These are phyloP conservation scores for Hyposoter dolosus DNA, from an alignment of 2,888 invertebrate genomes.

Conservation along the genomic window DNA sequence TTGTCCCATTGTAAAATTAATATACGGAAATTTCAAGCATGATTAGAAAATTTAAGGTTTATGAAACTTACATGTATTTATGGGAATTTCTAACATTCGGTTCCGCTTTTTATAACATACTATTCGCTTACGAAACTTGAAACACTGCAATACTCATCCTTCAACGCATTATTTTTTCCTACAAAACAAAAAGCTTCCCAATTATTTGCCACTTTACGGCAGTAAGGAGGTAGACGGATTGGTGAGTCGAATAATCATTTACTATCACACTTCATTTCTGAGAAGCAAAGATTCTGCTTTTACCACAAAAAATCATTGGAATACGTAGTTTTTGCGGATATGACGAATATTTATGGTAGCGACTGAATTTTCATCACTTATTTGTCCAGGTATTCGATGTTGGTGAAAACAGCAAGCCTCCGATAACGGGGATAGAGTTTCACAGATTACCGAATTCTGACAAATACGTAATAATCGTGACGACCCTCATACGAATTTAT, in stretches of 20 bases:
- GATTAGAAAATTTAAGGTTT: not conserved
- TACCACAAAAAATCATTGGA: not conserved
- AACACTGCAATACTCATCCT: slow-evolving; percentile 54
- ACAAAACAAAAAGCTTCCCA: slow-evolving; percentile 88
- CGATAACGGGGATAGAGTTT: slow-evolving; percentile 95
- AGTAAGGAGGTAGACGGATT: slow-evolving; percentile 91
- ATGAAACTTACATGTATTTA: not conserved
- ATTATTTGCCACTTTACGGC: slow-evolving; percentile 91
- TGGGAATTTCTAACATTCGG: not conserved
- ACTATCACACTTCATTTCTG: slow-evolving; percentile 6
- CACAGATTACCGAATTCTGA: slow-evolving; percentile 90
- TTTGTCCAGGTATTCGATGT: slow-evolving; percentile 92
- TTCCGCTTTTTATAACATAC: not conserved
- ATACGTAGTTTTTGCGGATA: not conserved
- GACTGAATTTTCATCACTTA: slow-evolving; percentile 64
- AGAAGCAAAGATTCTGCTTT: slow-evolving; percentile 8
- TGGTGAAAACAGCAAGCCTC: slow-evolving; percentile 91
- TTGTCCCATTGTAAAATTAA: not conserved
- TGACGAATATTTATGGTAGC: not conserved
- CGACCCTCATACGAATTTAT: slow-evolving; percentile 94
- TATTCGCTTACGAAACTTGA: slow-evolving; percentile 30
- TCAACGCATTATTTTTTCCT: slow-evolving; percentile 63
- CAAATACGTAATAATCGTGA: slow-evolving; percentile 93
- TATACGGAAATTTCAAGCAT: not conserved
- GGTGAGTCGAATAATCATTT: slow-evolving; percentile 86